Evolutionary conservation across 2,888 invertebrate species (phyloP).

Genomic region (Entomobrya proxima): DNA sequence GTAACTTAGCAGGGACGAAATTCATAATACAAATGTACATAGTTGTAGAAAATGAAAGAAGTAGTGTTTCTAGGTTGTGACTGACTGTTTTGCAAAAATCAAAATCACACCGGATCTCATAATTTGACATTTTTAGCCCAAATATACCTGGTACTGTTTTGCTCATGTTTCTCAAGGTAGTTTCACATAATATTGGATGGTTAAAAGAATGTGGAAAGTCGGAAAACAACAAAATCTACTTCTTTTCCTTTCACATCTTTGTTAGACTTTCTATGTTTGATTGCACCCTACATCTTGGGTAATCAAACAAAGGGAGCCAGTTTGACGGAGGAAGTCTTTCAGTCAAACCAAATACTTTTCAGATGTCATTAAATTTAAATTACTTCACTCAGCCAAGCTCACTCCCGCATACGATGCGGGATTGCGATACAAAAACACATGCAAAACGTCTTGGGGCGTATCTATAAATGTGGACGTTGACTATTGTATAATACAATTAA

Average conservation of each 20-base stretch:
- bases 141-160: not conserved
- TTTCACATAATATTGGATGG: too few species aligned
- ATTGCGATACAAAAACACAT: slow-evolving; percentile 27
- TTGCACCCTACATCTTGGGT: not conserved
- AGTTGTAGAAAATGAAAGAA: too few species aligned
- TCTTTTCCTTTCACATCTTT: too few species aligned
- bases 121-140: slow-evolving; percentile 17
- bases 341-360: slow-evolving; percentile 25
- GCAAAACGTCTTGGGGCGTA: slow-evolving; percentile 50
- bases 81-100: not conserved
- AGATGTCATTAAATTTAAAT: slow-evolving; percentile 61
- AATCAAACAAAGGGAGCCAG: slow-evolving; percentile 9
- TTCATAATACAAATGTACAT: too few species aligned
- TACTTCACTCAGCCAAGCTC: slow-evolving; percentile 36
- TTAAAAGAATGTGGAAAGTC: too few species aligned
- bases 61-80: not conserved
- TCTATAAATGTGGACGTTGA: slow-evolving; percentile 26
- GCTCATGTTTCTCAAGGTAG: too few species aligned
- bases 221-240: too few species aligned
- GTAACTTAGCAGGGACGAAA: too few species aligned
- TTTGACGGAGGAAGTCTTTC: slow-evolving; percentile 9
- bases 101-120: not conserved
- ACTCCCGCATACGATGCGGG: slow-evolving; percentile 30
- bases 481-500: slow-evolving; percentile 33
- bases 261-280: too few species aligned